phyloP scores from a whole-genome alignment of 2,888 invertebrate genomes.

The Poecilobothrus nobilitatus region DNA sequence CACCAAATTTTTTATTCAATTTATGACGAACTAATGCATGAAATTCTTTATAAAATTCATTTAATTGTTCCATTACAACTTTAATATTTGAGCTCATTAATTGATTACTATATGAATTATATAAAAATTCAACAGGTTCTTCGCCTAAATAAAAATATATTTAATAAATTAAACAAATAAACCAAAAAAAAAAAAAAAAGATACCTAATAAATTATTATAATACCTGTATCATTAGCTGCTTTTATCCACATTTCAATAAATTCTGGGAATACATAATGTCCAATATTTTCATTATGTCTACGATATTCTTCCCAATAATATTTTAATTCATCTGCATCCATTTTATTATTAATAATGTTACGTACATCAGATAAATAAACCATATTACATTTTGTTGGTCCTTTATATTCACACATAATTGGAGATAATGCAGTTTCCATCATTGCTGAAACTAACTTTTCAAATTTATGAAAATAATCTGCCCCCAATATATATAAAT shows the following conservation, averaged over 20 bases:
- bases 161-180: not conserved
- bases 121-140: not conserved
- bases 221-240: not conserved
- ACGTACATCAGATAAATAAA: slow-evolving; percentile 33
- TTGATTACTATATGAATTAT: not conserved
- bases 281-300: slow-evolving; percentile 30
- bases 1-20: slow-evolving; percentile 58
- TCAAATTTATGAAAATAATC: not conserved
- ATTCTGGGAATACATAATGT: slow-evolving; percentile 24
- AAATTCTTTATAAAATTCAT: slow-evolving; percentile 67
- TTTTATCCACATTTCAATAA: slow-evolving; percentile 13
- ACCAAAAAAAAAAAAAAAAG: not conserved
- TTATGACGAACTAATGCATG: slow-evolving; percentile 69
- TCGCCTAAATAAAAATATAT: not conserved
- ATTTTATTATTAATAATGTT: slow-evolving; percentile 33
- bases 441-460: not conserved
- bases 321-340: slow-evolving; percentile 35
- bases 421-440: not conserved
- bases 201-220: not conserved
- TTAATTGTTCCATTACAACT: slow-evolving; percentile 48
- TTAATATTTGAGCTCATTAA: slow-evolving; percentile 37
- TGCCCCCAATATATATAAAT: not conserved
- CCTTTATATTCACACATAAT: not conserved
- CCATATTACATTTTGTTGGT: slow-evolving; percentile 26
- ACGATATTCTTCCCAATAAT: slow-evolving; percentile 38